Evolutionary conservation across 1,140 invertebrate species (phyloP).

Genomic region (Pogonomyrmex californicus): DNA sequence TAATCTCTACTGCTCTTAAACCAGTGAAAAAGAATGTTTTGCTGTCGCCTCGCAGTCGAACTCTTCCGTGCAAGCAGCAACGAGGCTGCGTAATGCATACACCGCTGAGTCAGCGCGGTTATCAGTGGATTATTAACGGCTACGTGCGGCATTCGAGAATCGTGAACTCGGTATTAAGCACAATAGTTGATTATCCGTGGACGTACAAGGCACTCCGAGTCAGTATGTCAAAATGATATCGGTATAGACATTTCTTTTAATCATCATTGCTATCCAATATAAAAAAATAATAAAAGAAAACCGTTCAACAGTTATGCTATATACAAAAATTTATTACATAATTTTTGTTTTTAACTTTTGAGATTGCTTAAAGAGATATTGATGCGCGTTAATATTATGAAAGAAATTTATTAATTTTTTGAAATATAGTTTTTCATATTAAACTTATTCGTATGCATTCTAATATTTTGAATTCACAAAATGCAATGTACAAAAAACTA

Average conservation of each 20-base stretch:
- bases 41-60: neutral
- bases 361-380: neutral
- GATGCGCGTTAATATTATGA: neutral
- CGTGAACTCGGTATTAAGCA: conserved; percentile 36
- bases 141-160: conserved; percentile 27
- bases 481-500: neutral
- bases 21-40: neutral
- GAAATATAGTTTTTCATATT: neutral
- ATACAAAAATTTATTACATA: neutral
- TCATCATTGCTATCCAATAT: neutral
- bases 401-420: neutral
- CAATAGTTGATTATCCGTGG: conserved; percentile 17
- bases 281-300: neutral
- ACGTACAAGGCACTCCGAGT: neutral
- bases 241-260: neutral
- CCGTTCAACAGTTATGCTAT: too few species aligned
- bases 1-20: neutral
- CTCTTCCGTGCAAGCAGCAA: conserved; percentile 14
- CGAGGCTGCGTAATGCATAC: conserved; percentile 15
- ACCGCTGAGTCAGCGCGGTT: conserved; percentile 54
- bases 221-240: conserved; percentile 3
- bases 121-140: conserved; percentile 62
- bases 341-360: neutral
- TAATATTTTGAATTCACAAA: neutral
- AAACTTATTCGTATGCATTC: neutral